Evolutionary conservation across 1,140 invertebrate species (phyloP).

Genomic region (Temnothorax curvispinosus): DNA sequence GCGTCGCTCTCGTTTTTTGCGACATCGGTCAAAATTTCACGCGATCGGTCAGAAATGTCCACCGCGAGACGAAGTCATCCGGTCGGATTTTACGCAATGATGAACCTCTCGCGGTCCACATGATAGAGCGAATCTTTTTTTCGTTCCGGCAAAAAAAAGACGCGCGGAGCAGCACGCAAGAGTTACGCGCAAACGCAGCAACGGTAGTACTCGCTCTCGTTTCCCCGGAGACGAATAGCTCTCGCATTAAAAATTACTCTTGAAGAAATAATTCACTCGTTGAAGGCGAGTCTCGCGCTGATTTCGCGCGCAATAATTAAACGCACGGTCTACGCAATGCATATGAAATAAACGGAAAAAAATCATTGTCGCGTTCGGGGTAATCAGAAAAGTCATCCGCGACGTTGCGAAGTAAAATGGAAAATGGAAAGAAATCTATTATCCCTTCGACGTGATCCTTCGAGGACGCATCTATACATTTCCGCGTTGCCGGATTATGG

Average conservation of each 20-base stretch:
- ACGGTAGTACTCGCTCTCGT: not conserved
- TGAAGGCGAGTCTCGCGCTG: not conserved
- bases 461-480: not conserved
- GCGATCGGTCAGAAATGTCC: constrained; percentile 54
- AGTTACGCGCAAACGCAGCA: not conserved
- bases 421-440: not conserved
- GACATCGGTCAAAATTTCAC: constrained; percentile 28
- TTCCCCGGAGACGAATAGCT: not conserved
- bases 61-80: constrained; percentile 23
- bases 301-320: constrained; percentile 35
- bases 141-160: not conserved
- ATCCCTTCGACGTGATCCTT: not conserved
- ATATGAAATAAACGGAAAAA: not conserved
- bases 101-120: constrained; percentile 16
- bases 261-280: constrained; percentile 25
- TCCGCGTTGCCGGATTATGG: not conserved
- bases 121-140: constrained; percentile 1
- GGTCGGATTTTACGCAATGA: constrained; percentile 41
- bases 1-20: constrained; percentile 23
- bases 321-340: not conserved
- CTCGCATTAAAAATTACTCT: not conserved
- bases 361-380: not conserved
- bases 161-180: not conserved
- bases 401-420: not conserved
- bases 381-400: not conserved